Base-by-base conservation (phyloP, 2,888 invertebrate genomes). In the Bugula neritina region DNA sequence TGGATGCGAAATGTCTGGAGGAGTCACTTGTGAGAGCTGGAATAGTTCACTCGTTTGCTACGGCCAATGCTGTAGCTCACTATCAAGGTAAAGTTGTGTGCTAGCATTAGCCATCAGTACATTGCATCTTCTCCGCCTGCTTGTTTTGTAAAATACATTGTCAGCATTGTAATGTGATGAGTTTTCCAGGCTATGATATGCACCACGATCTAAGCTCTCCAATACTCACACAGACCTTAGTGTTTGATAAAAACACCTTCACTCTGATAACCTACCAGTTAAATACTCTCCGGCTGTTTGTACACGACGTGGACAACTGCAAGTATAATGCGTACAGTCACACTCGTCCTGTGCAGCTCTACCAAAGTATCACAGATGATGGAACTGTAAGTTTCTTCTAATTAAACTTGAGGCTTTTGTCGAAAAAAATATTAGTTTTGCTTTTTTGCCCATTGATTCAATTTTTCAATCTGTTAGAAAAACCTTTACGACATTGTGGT, bases 151-250 rank as follows among this genome's bases (percentile, higher is more conserved):
- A n/a, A n/a, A n/a, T n/a, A n/a, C n/a, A n/a, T n/a, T n/a, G n/a
- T n/a, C n/a, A n/a, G n/a, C n/a, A n/a, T n/a, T n/a, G n/a, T n/a
- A n/a, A n/a, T n/a, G n/a, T n/a, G n/a, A n/a, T n/a, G n/a, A n/a
- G n/a, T 17, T 57, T 76, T 77, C 3, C 77, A 87, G 87, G 98
- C 29, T 98, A 97, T 83, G 92, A 91, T 52, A 91, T 92, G 23
- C 93, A 88, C 81, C 91, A 92, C 77, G 97, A 98, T 76, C 78
- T 96, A 25, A 93, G 92, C 0, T 94, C 95, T 82, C 98, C 99
- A 0, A 83, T 97, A 72, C 89, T 90, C 0, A 91, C 92, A 1
- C 97, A 98, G 87, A 90, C 91, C 23, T 86, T 94, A 21, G 87
- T 96, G 54, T 93, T 94, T 0, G 91, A 98, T 85, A 97, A 98